Percentiles rank a stretch among this genome's conserved stretches.
phyloP scores from a whole-genome alignment of 2,888 invertebrate species.

The Lithophane leautieri region DNA sequence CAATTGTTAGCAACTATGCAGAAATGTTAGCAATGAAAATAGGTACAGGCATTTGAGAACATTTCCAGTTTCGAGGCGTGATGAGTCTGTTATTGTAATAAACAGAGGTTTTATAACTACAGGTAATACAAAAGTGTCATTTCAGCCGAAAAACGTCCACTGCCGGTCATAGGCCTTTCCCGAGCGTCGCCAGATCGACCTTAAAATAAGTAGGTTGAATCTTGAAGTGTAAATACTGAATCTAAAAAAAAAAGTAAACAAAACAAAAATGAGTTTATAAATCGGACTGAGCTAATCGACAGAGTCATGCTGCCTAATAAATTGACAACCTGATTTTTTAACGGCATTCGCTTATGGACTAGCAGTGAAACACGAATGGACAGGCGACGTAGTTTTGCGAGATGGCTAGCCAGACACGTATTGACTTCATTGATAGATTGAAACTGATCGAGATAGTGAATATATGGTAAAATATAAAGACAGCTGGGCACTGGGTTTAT shows the following conservation, averaged over 20 bases:
- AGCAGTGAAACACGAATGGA: background rate
- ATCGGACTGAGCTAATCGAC: background rate
- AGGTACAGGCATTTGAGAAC: too few relatives aligned
- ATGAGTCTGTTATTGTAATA: background rate
- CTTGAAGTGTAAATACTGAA: too few relatives aligned
- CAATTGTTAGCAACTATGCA: background rate
- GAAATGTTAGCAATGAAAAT: too few relatives aligned
- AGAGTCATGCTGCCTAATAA: background rate
- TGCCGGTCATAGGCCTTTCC: background rate
- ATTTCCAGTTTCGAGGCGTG: too few relatives aligned
- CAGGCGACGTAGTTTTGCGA: background rate
- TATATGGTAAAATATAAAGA: background rate
- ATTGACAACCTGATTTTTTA: constrained; percentile 1
- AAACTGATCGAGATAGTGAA: constrained; percentile 6
- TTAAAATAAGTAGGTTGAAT: too few relatives aligned
- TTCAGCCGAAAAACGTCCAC: background rate
- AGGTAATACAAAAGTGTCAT: background rate
- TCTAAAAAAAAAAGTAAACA: too few relatives aligned
- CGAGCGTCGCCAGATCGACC: background rate
- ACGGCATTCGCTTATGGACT: too few relatives aligned
- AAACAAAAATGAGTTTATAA: too few relatives aligned
- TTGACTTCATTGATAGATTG: constrained; percentile 1
- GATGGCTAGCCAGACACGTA: background rate
- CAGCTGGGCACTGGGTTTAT: background rate
- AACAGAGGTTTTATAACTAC: background rate